Evolutionary conservation across 2,113 vertebrate species (phyloP), one percentile per base, ranked within the genome.

Genomic region (Hiodon alosoides): DNA sequence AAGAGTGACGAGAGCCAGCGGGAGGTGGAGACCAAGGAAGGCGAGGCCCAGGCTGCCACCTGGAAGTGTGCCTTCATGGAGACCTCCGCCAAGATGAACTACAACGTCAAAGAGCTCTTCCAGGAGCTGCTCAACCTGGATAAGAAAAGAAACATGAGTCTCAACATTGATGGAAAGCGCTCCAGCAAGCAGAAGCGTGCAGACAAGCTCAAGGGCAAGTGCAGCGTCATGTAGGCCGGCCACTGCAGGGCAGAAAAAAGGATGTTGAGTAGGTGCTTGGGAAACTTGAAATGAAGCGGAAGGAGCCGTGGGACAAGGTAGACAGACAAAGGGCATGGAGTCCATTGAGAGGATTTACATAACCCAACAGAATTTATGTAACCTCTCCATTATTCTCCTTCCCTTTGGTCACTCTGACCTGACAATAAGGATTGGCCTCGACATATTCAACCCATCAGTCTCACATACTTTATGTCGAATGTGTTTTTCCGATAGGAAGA

Each of bases 11-110:
- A 95, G 86, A 93, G 92, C 5, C 93, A 94, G 85, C 86, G 93
- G 7, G 93, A 95, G 84, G 93, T 95, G 83, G 91, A 94, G 82
- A 91, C 92, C 76, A 83, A 86, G 51, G 93, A 94, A 58, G 93
- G 93, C 0, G 93, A 95, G 84, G 93, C 93, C 0, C 4, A 94
- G 89, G 94, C 94, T 50, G 90, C 91, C 86, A 85, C 90, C 78
- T 95, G 94, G 94, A 94, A 94, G 70, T 95, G 94, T 77, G 91
- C 93, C 83, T 95, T 95, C 89, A 94, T 94, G 93, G 94, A 95
- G 85, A 95, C 94, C 7, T 95, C 94, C 0, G 94, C 94, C 87
- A 95, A 95, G 91, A 94, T 93, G 91, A 94, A 95, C 92, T 90
- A 94, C 90, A 95, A 95, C 6, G 93, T 95, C 75, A 93, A 93